A percentile compares a stretch with the other conserved stretches of the same genome.
Conservation (phyloP, 2,113 vertebrate genomes). For the Onychostoma macrolepis region DNA sequence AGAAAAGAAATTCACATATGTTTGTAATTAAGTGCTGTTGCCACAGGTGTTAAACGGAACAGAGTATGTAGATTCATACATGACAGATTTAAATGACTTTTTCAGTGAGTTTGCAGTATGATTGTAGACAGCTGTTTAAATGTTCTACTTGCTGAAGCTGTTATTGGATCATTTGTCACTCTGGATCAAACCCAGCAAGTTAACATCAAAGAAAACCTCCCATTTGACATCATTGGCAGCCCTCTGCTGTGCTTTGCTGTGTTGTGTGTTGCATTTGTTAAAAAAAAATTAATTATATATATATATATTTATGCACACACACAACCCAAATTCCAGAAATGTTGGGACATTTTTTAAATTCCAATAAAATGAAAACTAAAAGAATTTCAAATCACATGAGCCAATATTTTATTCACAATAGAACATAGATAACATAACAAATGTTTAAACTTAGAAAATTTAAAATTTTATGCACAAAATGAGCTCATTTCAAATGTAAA, state of each 20-base stretch:
- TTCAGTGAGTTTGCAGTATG: conserved; percentile 22
- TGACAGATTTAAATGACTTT: conserved; percentile 16
- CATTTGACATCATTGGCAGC: neutral
- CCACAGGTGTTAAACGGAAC: conserved; percentile 34
- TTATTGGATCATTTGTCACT: conserved; percentile 38
- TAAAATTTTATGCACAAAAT: no score
- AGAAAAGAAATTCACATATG: neutral
- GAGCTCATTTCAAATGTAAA: no score
- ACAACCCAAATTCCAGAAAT: no score
- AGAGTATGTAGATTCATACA: neutral
- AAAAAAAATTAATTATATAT: neutral
- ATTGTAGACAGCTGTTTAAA: conserved; percentile 51
- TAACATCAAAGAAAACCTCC: conserved; percentile 9
- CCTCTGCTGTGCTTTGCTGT: conserved; percentile 8
- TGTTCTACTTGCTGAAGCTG: conserved; percentile 17
- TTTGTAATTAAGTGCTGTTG: conserved; percentile 22
- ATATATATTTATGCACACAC: neutral
- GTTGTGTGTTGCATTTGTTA: neutral
- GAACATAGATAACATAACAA: no score
- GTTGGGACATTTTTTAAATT: no score
- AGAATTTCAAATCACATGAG: no score
- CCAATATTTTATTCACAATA: no score
- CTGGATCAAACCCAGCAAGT: conserved; percentile 33
- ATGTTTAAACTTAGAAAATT: no score
- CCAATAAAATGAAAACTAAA: no score